Conservation (phyloP, 2,888 invertebrate species). For the Thelaira solivaga region DNA sequence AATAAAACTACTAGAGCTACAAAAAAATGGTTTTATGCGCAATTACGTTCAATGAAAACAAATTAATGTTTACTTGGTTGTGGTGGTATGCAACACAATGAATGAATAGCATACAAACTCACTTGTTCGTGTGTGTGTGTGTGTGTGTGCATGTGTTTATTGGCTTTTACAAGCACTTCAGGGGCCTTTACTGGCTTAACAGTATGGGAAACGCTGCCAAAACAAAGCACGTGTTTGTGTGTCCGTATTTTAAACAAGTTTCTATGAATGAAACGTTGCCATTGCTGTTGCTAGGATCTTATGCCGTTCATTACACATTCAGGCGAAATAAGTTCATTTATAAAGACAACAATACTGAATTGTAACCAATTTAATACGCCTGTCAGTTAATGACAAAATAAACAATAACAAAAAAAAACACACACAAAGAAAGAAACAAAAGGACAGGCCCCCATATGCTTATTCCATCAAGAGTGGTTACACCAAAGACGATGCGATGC, state of each 20-base stretch:
- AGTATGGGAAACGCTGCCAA: background rate
- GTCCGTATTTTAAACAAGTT: background rate
- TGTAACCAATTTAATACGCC: constrained; percentile 18
- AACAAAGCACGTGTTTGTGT: background rate
- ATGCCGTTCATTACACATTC: background rate
- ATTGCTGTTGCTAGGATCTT: background rate
- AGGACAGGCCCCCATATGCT: no score
- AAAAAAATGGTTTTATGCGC: no score
- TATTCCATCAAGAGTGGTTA: no score
- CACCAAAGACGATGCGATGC: background rate
- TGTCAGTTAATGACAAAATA: background rate
- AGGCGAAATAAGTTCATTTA: constrained; percentile 12
- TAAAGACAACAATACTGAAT: background rate
- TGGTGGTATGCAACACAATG: no score
- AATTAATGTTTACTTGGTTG: no score
- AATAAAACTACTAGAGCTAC: no score
- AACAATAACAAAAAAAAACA: background rate
- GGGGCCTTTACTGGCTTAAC: background rate
- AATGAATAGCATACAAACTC: background rate
- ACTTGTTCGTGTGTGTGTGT: background rate
- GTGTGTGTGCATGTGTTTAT: background rate
- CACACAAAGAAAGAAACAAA: no score
- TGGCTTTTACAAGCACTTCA: background rate
- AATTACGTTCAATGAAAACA: no score
- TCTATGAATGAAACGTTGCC: background rate